phyloP scores from a whole-genome alignment of 2,113 vertebrate genomes.

The Vulpes lagopus region DNA sequence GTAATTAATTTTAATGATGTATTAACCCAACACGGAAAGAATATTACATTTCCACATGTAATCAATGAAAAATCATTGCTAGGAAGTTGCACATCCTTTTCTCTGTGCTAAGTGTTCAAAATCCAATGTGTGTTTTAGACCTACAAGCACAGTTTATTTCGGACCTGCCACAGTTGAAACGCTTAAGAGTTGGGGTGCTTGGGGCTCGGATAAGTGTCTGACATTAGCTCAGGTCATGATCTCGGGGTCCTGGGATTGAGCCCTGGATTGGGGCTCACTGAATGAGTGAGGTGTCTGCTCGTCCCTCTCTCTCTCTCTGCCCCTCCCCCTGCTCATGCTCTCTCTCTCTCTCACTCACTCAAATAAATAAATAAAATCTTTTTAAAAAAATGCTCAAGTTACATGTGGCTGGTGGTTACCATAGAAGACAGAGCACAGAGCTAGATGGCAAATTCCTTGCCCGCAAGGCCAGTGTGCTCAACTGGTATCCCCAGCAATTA shows the following conservation, averaged over 20 bases:
- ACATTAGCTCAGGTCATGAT: too few species aligned
- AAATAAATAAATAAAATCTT: not conserved
- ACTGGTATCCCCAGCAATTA: not conserved
- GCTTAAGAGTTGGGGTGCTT: not conserved
- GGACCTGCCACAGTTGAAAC: not conserved
- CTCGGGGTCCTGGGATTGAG: too few species aligned
- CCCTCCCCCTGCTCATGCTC: not conserved
- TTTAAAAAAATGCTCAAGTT: not conserved
- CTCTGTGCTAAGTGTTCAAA: not conserved
- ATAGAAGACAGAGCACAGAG: not conserved
- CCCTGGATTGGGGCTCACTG: too few species aligned
- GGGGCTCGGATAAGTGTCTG: not conserved
- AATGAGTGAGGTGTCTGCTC: not conserved
- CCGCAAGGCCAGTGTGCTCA: not conserved
- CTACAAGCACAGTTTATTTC: not conserved
- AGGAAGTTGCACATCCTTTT: constrained; percentile 11
- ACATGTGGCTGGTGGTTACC: not conserved
- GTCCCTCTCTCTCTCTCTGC: too few species aligned
- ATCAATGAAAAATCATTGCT: not conserved
- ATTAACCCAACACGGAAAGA: not conserved
- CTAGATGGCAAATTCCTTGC: not conserved
- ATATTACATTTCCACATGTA: constrained; percentile 10
- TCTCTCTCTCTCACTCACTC: not conserved
- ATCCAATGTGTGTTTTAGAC: not conserved
- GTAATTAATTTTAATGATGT: not conserved